These are phyloP conservation scores for Lycorma delicatula DNA, from an alignment of 1,140 invertebrate species.

Conservation along the genomic window DNA sequence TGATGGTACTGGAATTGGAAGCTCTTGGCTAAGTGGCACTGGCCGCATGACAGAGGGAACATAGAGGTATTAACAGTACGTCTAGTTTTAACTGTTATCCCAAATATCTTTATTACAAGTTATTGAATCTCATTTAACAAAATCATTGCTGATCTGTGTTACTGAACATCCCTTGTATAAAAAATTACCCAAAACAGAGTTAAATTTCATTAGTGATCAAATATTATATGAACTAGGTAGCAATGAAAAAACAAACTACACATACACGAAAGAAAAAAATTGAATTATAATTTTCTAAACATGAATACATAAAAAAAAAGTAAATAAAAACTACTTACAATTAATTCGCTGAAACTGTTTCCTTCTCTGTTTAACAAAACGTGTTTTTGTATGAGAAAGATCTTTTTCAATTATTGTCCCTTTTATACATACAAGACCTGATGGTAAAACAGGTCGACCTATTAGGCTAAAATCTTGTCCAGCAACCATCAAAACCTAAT, in stretches of 20 bases:
- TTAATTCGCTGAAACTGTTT: conserved; percentile 28
- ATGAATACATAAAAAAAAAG: too few relatives aligned
- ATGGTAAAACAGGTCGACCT: conserved; percentile 69
- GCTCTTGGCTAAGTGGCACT: too few relatives aligned
- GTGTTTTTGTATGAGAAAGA: conserved; percentile 68
- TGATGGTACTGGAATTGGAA: too few relatives aligned
- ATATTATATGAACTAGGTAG: background rate
- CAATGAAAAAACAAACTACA: background rate
- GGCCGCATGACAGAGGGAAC: too few relatives aligned
- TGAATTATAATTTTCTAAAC: background rate
- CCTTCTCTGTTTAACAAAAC: conserved; percentile 24
- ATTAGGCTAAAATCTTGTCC: conserved; percentile 78
- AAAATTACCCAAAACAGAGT: background rate
- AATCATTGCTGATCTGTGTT: background rate
- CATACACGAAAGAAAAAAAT: background rate
- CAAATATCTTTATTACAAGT: too few relatives aligned
- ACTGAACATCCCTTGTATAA: background rate
- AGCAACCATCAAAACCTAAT: conserved; percentile 63
- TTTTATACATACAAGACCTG: conserved; percentile 62
- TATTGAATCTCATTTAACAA: too few relatives aligned
- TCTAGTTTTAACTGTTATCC: too few relatives aligned
- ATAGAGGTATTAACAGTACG: too few relatives aligned
- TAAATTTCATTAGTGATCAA: background rate
- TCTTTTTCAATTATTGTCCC: conserved; percentile 88
- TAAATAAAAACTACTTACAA: conserved; percentile 16